Conservation (phyloP, 2,888 invertebrate species). For the Dynastes hyllus region DNA sequence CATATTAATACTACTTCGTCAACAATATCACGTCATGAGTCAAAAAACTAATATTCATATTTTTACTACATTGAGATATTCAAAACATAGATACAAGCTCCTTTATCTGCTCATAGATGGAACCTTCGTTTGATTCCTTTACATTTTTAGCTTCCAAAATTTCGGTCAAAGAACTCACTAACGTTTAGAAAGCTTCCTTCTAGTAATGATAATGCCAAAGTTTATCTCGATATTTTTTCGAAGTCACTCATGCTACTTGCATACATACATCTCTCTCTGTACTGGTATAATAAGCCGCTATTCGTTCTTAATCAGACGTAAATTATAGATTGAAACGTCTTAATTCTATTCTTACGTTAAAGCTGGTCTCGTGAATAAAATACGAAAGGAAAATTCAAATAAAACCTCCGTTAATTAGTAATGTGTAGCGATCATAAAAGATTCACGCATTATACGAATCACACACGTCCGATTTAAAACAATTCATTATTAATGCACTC, state of each 20-base stretch:
- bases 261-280: neutral
- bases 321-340: conserved; percentile 31
- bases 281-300: neutral
- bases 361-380: conserved; percentile 24
- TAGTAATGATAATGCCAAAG: too few relatives aligned
- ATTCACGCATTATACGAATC: conserved; percentile 36
- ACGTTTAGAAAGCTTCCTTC: too few relatives aligned
- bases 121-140: too few relatives aligned
- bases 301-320: conserved; percentile 2
- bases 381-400: conserved; percentile 27
- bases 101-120: too few relatives aligned
- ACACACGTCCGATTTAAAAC: conserved; percentile 42
- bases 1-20: too few relatives aligned
- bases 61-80: too few relatives aligned
- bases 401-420: conserved; percentile 38
- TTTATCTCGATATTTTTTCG: neutral
- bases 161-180: too few relatives aligned
- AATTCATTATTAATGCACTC: conserved; percentile 26
- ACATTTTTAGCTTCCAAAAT: too few relatives aligned
- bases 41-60: too few relatives aligned
- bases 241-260: neutral
- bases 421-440: conserved; percentile 11
- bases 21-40: too few relatives aligned
- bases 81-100: too few relatives aligned
- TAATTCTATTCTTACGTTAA: conserved; percentile 36